A percentile compares a stretch with the other conserved stretches of the same genome.
Conservation (phyloP, 2,797 vertebrate genomes). For the Lepus townsendii region DNA sequence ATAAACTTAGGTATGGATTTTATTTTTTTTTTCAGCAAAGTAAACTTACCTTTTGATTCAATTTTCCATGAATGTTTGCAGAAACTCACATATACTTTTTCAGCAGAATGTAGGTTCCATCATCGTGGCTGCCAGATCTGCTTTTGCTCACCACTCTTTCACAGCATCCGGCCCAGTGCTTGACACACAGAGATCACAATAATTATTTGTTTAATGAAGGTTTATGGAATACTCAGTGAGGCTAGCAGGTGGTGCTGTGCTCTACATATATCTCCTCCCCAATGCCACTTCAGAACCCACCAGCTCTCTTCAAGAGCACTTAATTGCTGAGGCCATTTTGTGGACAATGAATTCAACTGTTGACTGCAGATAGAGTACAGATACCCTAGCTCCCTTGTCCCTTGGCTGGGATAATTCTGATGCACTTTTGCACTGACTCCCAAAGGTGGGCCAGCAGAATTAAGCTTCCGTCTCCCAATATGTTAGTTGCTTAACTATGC, state of each 20-base stretch:
- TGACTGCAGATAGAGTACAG: background rate
- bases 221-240: background rate
- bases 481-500: background rate
- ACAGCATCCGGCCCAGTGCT: background rate
- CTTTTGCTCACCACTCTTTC: background rate
- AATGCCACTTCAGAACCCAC: background rate
- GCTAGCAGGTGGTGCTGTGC: accelerated
- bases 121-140: background rate
- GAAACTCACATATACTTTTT: background rate
- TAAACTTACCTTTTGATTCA: no score
- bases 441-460: background rate
- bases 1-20: no score
- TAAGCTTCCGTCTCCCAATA: background rate
- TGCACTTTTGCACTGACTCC: background rate
- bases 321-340: background rate
- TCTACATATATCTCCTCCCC: background rate
- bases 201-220: background rate
- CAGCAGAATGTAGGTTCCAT: background rate
- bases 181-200: background rate
- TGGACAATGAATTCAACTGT: background rate
- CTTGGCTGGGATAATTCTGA: background rate
- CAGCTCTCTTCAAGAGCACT: background rate
- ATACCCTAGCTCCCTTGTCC: background rate
- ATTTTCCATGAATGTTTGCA: no score
- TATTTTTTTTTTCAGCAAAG: no score